Evolutionary conservation across 2,888 invertebrate species (phyloP).

Genomic region (Drosophila bunnanda): DNA sequence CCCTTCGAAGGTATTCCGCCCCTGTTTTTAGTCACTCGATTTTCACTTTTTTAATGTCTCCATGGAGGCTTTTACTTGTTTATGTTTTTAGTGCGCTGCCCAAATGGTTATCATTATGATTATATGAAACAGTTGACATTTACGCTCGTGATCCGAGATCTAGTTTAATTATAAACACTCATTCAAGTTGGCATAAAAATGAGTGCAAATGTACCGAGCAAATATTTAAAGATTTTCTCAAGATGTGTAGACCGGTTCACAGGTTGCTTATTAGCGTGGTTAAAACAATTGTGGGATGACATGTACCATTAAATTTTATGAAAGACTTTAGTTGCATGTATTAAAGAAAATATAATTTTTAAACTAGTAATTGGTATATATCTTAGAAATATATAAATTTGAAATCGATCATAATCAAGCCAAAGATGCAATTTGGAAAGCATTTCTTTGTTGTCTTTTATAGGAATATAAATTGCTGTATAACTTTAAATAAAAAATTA

Average conservation of each 20-base stretch:
- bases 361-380: not conserved
- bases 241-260: slow-evolving; percentile 3
- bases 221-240: slow-evolving; percentile 1
- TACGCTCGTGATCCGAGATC: slow-evolving; percentile 26
- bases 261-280: not conserved
- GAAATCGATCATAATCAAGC: no score
- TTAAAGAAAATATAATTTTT: not conserved
- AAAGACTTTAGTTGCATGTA: not conserved
- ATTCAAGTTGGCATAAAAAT: slow-evolving; percentile 21
- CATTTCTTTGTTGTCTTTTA: no score
- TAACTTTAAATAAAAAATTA: no score
- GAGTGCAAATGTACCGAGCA: slow-evolving; percentile 26
- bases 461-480: no score
- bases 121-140: slow-evolving; percentile 54
- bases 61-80: slow-evolving; percentile 52
- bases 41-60: slow-evolving; percentile 74
- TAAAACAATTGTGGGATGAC: not conserved
- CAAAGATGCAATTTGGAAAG: no score
- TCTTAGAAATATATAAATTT: no score
- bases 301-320: not conserved
- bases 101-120: slow-evolving; percentile 25
- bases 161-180: slow-evolving; percentile 43
- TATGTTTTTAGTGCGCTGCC: slow-evolving; percentile 24
- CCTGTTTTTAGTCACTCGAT: slow-evolving; percentile 37
- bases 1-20: slow-evolving; percentile 9